Percentiles rank a stretch among this genome's conserved stretches.
Conservation (phyloP, 2,888 invertebrate species). For the Clusia tigrina region DNA sequence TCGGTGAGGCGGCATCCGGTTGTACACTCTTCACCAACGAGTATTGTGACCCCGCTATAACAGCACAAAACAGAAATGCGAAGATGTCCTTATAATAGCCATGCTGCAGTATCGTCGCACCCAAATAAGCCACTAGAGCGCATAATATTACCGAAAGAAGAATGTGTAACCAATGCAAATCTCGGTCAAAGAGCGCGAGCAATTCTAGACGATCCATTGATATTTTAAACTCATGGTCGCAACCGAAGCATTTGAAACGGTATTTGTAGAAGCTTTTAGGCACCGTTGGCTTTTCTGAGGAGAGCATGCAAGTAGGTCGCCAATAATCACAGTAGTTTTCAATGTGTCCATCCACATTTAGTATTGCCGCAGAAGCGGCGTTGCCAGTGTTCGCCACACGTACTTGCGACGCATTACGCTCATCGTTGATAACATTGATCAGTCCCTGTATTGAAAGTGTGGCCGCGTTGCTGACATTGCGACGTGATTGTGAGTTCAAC, state of each 20-base stretch:
- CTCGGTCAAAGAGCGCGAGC: slow-evolving; percentile 91
- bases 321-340: slow-evolving; percentile 62
- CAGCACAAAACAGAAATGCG: slow-evolving; percentile 94
- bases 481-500: slow-evolving; percentile 35
- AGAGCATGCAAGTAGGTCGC: slow-evolving; percentile 59
- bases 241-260: slow-evolving; percentile 57
- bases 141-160: slow-evolving; percentile 84
- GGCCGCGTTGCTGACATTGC: slow-evolving; percentile 39
- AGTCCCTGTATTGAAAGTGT: slow-evolving; percentile 57
- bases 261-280: slow-evolving; percentile 64
- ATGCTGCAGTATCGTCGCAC: slow-evolving; percentile 81
- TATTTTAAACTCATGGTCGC: slow-evolving; percentile 71
- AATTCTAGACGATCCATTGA: slow-evolving; percentile 92
- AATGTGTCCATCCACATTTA: slow-evolving; percentile 56
- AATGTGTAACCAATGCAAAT: slow-evolving; percentile 78
- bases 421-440: slow-evolving; percentile 54
- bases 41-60: slow-evolving; percentile 98
- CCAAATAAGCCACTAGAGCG: slow-evolving; percentile 83
- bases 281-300: slow-evolving; percentile 55
- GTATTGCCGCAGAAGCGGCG: slow-evolving; percentile 39
- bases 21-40: slow-evolving; percentile 97
- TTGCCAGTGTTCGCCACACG: slow-evolving; percentile 11
- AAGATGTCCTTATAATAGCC: slow-evolving; percentile 91
- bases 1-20: slow-evolving; percentile 98
- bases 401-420: slow-evolving; percentile 34